Percentiles rank a stretch among this genome's conserved stretches.
Conservation (phyloP, 2,888 invertebrate species). For the Aricia artaxerxes region DNA sequence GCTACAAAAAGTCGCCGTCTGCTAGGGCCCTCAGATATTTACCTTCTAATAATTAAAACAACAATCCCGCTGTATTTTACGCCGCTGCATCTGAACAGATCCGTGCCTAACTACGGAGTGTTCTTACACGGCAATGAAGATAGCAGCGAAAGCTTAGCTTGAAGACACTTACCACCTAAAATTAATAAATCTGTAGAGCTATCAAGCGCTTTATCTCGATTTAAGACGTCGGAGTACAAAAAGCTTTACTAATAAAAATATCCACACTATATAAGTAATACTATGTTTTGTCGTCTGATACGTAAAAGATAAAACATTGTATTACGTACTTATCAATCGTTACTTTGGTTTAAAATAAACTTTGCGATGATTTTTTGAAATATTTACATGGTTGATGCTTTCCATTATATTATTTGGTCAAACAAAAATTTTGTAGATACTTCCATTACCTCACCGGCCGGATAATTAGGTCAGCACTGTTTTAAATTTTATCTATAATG, state of each 20-base stretch:
- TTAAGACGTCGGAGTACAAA: no score
- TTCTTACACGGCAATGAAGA: conserved; percentile 54
- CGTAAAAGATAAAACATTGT: neutral
- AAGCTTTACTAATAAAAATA: no score
- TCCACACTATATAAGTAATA: no score
- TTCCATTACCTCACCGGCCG: neutral
- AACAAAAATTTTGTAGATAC: neutral
- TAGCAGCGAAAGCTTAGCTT: neutral
- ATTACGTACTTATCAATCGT: neutral
- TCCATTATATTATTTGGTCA: neutral
- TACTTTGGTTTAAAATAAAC: neutral
- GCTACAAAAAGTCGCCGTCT: no score
- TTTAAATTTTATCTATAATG: neutral
- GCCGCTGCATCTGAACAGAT: conserved; percentile 83
- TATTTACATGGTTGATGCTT: neutral
- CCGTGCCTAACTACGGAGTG: conserved; percentile 55
- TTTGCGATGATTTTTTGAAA: neutral
- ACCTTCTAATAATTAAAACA: no score
- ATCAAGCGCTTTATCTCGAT: no score
- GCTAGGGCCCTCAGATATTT: no score
- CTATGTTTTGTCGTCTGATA: neutral
- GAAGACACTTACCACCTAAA: no score
- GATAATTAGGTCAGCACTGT: neutral
- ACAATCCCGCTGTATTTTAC: conserved; percentile 45
- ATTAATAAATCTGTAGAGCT: no score